Evolutionary conservation across 2,888 invertebrate genomes (phyloP), one percentile per base, ranked within the genome.

Genomic region (Eutolmus rufibarbis): DNA sequence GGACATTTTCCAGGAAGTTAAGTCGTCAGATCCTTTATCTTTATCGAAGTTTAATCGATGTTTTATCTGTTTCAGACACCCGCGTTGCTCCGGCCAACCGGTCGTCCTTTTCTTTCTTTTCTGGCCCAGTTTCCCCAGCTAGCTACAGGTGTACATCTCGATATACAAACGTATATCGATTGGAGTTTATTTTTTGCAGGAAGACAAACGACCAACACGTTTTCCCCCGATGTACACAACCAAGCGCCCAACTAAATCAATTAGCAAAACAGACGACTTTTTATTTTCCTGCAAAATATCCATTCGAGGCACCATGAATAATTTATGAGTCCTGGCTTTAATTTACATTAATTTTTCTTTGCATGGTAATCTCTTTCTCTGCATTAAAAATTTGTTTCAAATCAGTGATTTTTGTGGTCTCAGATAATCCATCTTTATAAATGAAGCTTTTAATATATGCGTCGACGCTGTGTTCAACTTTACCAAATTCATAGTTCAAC

Each of bases 31-130:
- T 88, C 87, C 87, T 88, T 88, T 87, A 88, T 88, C 85, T 88
- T 89, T 89, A 89, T 89, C 89, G 89, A 89, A 89, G 89, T 89
- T 89, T 89, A 89, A 89, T 89, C 89, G 89, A 89, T 89, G 89
- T 89, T 89, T 89, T 89, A 89, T 89, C 89, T 89, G 88, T 88
- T 89, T 87, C 88, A 89, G 88, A 88, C 88, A 88, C 86, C 86
- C 87, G 87, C 88, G 87, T 79, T 88, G 87, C 88, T 88, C 88
- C 57, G 81, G 79, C 87, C 88, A 88, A 85, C 87, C 88, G 85
- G 88, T 89, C 87, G 88, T 87, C 88, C 87, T 86, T 88, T 88
- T 89, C 87, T 87, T 89, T 88, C 88, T 74, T 88, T 89, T 31
- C 79, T 87, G 85, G 84, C 85, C 57, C 74, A 82, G 66, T 86